Evolutionary conservation across 2,888 invertebrate species (phyloP).

Genomic region (Conomelus anceps): DNA sequence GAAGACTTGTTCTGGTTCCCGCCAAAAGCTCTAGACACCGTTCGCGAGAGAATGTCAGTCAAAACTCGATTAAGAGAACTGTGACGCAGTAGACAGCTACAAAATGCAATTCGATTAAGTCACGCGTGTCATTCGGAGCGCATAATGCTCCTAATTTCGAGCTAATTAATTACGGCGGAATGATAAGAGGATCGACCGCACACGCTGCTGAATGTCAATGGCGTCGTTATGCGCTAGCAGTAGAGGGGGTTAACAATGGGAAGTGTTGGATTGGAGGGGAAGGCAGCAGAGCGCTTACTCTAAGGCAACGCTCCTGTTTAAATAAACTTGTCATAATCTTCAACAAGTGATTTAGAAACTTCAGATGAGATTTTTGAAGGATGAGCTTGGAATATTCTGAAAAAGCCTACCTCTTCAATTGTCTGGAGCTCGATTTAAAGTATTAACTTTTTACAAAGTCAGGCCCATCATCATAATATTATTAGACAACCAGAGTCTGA

Average conservation of each 20-base stretch:
- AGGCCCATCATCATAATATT: too few species aligned
- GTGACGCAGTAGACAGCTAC: slow-evolving; percentile 2
- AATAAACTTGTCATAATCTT: not conserved
- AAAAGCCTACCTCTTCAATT: too few species aligned
- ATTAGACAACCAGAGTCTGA: too few species aligned
- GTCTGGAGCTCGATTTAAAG: too few species aligned
- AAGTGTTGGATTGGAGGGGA: not conserved
- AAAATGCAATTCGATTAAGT: slow-evolving; percentile 13
- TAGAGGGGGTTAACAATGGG: too few species aligned
- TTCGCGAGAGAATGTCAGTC: not conserved
- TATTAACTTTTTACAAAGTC: too few species aligned
- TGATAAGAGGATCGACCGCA: not conserved
- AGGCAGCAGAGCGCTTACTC: not conserved
- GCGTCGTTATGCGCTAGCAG: not conserved
- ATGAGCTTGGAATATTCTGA: not conserved
- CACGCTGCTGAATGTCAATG: not conserved
- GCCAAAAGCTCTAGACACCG: not conserved
- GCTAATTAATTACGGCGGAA: slow-evolving; percentile 1
- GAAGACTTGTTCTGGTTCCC: not conserved
- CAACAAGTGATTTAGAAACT: not conserved
- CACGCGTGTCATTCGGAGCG: slow-evolving; percentile 6
- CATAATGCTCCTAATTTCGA: slow-evolving; percentile 8
- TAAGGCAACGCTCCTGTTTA: not conserved
- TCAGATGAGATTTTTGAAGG: not conserved
- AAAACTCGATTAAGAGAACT: slow-evolving; percentile 8